Percentiles rank a stretch among this genome's conserved stretches.
Evolutionary conservation across 2,888 invertebrate genomes (phyloP).

Genomic region (Napeogenes inachia): DNA sequence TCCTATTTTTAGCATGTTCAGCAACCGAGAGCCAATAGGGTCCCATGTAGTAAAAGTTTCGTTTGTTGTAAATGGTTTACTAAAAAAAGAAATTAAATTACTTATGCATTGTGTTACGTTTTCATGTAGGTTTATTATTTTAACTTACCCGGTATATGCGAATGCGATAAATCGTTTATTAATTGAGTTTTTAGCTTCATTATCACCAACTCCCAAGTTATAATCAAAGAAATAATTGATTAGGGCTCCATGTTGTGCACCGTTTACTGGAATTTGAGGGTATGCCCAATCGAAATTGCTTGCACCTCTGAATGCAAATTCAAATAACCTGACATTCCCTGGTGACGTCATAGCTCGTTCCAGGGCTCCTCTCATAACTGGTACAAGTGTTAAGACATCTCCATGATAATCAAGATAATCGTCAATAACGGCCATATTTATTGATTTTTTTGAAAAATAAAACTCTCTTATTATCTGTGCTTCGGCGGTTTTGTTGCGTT

Average conservation of each 20-base stretch:
- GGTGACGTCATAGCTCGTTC: constrained; percentile 52
- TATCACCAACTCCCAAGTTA: constrained; percentile 44
- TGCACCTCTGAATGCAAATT: constrained; percentile 57
- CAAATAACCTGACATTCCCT: constrained; percentile 49
- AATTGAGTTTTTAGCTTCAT: constrained; percentile 38
- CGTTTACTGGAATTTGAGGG: constrained; percentile 49
- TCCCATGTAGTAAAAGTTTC: constrained; percentile 19
- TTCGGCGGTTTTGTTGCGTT: constrained; percentile 36
- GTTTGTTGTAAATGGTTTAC: background rate
- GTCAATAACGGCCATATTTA: constrained; percentile 51
- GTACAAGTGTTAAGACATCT: constrained; percentile 53
- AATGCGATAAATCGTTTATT: constrained; percentile 48
- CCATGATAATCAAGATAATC: constrained; percentile 63
- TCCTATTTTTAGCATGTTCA: constrained; percentile 23
- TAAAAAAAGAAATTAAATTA: background rate
- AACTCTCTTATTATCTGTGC: constrained; percentile 44
- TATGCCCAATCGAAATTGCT: constrained; percentile 52
- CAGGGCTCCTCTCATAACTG: constrained; percentile 50
- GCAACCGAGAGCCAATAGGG: constrained; percentile 12
- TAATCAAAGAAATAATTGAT: constrained; percentile 58
- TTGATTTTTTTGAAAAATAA: constrained; percentile 48
- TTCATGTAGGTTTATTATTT: background rate
- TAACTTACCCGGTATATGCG: constrained; percentile 55
- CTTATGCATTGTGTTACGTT: background rate
- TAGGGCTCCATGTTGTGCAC: constrained; percentile 57